Percentiles rank a stretch among this genome's conserved stretches.
These are phyloP conservation scores for Cydia splendana DNA, from an alignment of 1,140 invertebrate genomes.

Conservation along the genomic window DNA sequence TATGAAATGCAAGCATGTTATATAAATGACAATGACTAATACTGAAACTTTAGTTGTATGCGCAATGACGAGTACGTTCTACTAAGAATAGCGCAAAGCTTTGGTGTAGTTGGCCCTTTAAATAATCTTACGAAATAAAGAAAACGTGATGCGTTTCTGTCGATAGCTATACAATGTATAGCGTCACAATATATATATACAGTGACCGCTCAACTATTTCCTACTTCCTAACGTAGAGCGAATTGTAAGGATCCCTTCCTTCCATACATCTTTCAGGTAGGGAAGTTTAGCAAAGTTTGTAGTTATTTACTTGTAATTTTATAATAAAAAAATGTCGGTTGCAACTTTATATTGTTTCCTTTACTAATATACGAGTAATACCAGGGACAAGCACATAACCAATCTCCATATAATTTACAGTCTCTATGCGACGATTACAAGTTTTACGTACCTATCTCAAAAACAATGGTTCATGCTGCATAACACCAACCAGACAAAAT, in stretches of 20 bases:
- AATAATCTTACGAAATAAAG: neutral
- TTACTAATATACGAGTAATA: neutral
- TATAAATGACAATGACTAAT: neutral
- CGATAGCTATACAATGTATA: conserved; percentile 44
- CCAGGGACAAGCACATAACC: neutral
- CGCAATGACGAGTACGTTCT: neutral
- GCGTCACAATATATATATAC: conserved; percentile 43
- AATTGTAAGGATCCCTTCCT: conserved; percentile 32
- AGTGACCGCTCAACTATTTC: conserved; percentile 39
- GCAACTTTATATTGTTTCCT: conserved; percentile 34
- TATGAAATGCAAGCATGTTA: neutral
- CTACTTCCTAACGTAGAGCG: conserved; percentile 41
- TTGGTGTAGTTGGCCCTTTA: neutral
- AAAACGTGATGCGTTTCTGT: conserved; percentile 1
- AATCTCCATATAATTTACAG: neutral
- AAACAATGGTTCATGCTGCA: neutral
- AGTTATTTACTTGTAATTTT: conserved; percentile 62
- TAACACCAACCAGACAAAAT: neutral
- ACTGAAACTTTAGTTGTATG: neutral
- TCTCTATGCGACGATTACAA: neutral
- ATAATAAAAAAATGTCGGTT: conserved; percentile 60
- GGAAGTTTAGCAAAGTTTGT: conserved; percentile 47
- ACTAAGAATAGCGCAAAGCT: neutral
- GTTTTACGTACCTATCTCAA: neutral
- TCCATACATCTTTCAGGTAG: conserved; percentile 27